phyloP scores from a whole-genome alignment of 92 coral and sea anemone genomes.

The Zoanthus gigantus region DNA sequence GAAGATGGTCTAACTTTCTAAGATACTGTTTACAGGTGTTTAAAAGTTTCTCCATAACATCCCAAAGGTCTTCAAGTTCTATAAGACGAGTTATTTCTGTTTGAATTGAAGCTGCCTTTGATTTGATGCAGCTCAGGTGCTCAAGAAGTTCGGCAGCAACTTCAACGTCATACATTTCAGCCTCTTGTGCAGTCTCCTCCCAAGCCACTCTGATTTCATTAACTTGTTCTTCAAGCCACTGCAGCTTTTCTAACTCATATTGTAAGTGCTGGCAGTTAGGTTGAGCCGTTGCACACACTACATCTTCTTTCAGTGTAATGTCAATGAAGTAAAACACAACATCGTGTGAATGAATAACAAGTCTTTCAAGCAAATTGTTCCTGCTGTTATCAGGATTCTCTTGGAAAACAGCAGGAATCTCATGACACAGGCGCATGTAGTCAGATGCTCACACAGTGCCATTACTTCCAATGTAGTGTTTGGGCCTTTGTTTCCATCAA shows the following conservation, averaged over 20 bases:
- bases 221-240: constrained; percentile 60
- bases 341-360: constrained; percentile 54
- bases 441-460: constrained; percentile 63
- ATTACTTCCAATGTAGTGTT: constrained; percentile 57
- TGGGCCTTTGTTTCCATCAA: constrained; percentile 45
- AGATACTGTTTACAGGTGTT: constrained; percentile 53
- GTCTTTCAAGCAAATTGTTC: constrained; percentile 34
- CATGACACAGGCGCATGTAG: constrained; percentile 51
- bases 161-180: constrained; percentile 4
- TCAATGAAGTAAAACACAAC: constrained; percentile 44
- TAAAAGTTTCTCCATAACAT: constrained; percentile 54
- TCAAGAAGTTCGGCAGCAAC: constrained; percentile 38
- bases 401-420: constrained; percentile 46
- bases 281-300: constrained; percentile 48
- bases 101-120: constrained; percentile 52
- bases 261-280: constrained; percentile 57
- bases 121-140: constrained; percentile 30
- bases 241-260: constrained; percentile 54
- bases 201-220: constrained; percentile 45
- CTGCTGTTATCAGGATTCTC: constrained; percentile 22
- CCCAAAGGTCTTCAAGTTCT: constrained; percentile 57
- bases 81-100: constrained; percentile 37
- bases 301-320: constrained; percentile 49
- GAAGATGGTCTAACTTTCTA: constrained; percentile 8
- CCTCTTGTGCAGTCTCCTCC: constrained; percentile 41